A percentile compares a stretch with the other conserved stretches of the same genome.
Conservation (phyloP, 2,113 vertebrate species). For the Chinchilla lanigera region DNA sequence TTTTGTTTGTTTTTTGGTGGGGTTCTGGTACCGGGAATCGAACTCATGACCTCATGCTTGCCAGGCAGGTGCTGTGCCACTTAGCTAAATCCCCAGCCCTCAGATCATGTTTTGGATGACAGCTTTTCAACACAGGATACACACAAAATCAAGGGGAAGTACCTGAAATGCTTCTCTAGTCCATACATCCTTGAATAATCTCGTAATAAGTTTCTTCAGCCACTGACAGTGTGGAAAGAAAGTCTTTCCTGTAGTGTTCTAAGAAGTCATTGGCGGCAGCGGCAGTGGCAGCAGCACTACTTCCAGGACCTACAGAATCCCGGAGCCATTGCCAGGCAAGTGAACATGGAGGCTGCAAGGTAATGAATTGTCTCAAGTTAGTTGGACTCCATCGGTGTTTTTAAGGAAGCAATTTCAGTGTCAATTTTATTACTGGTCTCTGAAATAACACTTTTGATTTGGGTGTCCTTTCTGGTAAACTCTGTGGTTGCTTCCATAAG, state of each 20-base stretch:
- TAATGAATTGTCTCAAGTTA: constrained; percentile 95
- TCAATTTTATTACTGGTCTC: constrained; percentile 97
- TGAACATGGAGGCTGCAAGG: constrained; percentile 94
- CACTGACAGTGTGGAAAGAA: neutral
- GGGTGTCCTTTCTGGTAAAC: constrained; percentile 94
- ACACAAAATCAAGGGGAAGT: constrained; percentile 54
- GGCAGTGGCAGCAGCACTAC: constrained; percentile 51
- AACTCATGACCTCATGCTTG: no score
- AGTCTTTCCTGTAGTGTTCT: no score
- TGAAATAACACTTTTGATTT: constrained; percentile 91
- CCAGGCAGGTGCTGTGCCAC: no score
- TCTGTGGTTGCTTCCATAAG: constrained; percentile 95
- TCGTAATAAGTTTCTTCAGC: neutral
- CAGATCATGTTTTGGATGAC: constrained; percentile 5
- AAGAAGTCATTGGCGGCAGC: neutral
- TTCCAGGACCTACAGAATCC: constrained; percentile 96
- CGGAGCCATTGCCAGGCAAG: constrained; percentile 94
- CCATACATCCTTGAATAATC: neutral
- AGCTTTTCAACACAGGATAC: constrained; percentile 60
- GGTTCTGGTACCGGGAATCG: no score
- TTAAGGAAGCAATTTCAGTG: constrained; percentile 96
- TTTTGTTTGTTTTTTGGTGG: no score
- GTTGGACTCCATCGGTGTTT: constrained; percentile 96
- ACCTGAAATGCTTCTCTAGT: constrained; percentile 32
- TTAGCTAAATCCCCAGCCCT: no score